These are phyloP conservation scores for Phrynocephalus vlangalii DNA, from an alignment of 2,797 vertebrate genomes.

Conservation along the genomic window DNA sequence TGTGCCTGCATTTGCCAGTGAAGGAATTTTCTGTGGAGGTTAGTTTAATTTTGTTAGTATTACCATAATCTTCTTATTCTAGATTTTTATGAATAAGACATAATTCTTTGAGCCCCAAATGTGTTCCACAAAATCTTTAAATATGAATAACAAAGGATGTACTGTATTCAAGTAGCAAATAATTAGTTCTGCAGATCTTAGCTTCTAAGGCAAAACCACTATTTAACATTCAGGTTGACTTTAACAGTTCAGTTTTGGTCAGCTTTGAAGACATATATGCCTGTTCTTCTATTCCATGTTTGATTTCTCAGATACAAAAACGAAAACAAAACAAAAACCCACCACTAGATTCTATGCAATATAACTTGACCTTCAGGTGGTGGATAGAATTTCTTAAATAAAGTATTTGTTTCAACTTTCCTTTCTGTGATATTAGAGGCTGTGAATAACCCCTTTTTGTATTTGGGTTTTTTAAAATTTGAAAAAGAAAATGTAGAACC, in stretches of 20 bases:
- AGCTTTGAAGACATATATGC: too few species aligned
- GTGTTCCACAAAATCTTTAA: background rate
- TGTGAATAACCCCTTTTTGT: background rate
- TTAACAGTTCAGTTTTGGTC: background rate
- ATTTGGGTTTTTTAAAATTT: background rate
- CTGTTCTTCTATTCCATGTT: too few species aligned
- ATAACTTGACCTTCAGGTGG: background rate
- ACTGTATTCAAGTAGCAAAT: background rate
- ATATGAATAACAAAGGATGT: background rate
- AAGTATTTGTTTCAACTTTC: background rate
- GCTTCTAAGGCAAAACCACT: background rate
- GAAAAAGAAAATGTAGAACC: background rate
- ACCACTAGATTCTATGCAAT: too few species aligned
- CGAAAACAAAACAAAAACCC: too few species aligned
- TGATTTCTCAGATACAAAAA: too few species aligned
- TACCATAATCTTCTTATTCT: slow-evolving; percentile 22
- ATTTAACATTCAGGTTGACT: background rate
- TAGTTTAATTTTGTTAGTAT: slow-evolving; percentile 10
- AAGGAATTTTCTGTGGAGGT: background rate
- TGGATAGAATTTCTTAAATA: background rate
- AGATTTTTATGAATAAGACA: background rate
- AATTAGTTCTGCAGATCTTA: background rate
- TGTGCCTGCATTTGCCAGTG: background rate
- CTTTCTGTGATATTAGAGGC: background rate
- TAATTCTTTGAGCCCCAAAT: background rate